Conservation (phyloP, 2,888 invertebrate species). For the Caenorhabditis sulstoni region DNA sequence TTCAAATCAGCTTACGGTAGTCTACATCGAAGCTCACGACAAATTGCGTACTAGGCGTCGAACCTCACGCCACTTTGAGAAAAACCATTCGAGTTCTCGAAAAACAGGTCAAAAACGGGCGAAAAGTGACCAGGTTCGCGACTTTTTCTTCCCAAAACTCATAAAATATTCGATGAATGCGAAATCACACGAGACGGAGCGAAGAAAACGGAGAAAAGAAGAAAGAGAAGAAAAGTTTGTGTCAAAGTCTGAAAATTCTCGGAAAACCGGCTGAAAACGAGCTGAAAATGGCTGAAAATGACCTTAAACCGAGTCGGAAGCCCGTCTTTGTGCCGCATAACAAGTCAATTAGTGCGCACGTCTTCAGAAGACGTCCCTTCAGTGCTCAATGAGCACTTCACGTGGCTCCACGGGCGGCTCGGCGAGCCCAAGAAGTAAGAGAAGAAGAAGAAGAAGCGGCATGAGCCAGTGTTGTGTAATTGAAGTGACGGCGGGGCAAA, state of each 20-base stretch:
- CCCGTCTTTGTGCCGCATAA: constrained; percentile 15
- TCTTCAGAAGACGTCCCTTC: too few species aligned
- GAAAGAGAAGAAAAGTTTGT: background rate
- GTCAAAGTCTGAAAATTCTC: background rate
- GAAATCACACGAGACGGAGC: constrained; percentile 17
- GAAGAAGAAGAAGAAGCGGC: too few species aligned
- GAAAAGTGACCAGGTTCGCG: background rate
- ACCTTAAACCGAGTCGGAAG: constrained; percentile 19
- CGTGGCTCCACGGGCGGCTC: too few species aligned
- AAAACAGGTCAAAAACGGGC: background rate
- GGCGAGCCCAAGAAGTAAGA: too few species aligned
- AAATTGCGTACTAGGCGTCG: background rate
- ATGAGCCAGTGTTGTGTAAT: too few species aligned
- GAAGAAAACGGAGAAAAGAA: constrained; percentile 17
- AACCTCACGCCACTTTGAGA: background rate
- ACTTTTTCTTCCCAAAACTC: constrained; percentile 7
- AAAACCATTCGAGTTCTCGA: too few species aligned
- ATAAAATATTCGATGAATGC: constrained; percentile 51
- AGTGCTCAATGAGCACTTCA: constrained; percentile 33
- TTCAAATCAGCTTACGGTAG: too few species aligned
- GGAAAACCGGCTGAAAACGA: too few species aligned
- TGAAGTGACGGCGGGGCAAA: too few species aligned
- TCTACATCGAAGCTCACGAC: too few species aligned
- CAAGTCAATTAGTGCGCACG: constrained; percentile 42
- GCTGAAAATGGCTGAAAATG: background rate